phyloP scores from a whole-genome alignment of 2,113 vertebrate genomes.

The Genyomyrus donnyi region DNA sequence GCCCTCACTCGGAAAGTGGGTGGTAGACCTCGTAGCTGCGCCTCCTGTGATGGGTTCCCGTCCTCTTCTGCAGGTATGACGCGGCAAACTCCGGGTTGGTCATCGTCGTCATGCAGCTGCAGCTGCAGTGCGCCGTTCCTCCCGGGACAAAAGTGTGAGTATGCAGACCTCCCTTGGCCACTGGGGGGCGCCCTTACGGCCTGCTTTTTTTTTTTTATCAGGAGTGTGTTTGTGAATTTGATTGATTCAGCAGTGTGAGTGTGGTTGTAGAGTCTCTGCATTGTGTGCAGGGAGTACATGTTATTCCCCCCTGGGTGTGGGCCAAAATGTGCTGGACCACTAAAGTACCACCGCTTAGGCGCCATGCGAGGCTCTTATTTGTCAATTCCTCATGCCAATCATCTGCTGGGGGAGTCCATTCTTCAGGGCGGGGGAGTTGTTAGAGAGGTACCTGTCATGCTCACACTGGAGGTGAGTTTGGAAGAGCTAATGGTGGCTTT shows the following conservation, averaged over 20 bases:
- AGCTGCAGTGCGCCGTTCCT: constrained; percentile 54
- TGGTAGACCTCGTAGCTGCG: not conserved
- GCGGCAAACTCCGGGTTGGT: constrained; percentile 59
- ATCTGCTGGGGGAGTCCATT: not conserved
- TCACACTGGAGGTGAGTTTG: not conserved
- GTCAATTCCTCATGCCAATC: not conserved
- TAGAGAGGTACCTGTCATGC: not conserved
- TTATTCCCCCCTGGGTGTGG: not conserved
- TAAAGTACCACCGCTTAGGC: not conserved
- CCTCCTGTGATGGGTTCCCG: not conserved
- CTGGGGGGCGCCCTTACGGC: not conserved
- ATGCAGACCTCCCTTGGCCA: not conserved
- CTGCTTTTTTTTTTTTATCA: not conserved
- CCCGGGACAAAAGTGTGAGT: constrained; percentile 71
- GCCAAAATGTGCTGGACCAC: not conserved
- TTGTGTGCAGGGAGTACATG: not conserved
- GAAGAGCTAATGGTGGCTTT: not conserved
- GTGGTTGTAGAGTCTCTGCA: not conserved
- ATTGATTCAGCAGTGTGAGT: not conserved
- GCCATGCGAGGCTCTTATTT: not conserved
- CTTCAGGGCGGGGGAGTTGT: not conserved
- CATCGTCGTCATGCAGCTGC: constrained; percentile 57
- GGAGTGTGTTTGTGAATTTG: not conserved
- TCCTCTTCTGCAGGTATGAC: constrained; percentile 60
- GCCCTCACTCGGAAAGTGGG: not conserved